phyloP scores from a whole-genome alignment of 1,140 invertebrate genomes.

The Orchestia grillus region DNA sequence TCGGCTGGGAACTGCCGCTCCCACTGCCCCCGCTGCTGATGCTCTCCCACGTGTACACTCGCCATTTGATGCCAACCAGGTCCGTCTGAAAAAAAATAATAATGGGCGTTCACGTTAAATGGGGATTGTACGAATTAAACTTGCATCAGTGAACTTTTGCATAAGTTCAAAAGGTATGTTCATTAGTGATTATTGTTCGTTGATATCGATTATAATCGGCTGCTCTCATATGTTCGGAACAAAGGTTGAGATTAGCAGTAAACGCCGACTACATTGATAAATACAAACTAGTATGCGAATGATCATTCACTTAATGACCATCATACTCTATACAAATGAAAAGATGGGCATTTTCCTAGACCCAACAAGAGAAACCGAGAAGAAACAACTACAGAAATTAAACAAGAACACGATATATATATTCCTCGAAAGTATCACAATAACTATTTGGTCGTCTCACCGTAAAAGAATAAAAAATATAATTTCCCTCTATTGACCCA shows the following conservation, averaged over 20 bases:
- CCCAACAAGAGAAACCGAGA: no score
- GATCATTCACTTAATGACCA: no score
- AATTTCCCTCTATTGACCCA: no score
- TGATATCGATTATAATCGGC: background rate
- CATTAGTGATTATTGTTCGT: background rate
- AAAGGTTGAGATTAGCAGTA: background rate
- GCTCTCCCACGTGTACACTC: conserved; percentile 76
- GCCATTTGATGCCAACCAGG: conserved; percentile 99
- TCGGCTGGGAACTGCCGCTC: conserved; percentile 70
- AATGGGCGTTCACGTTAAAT: background rate
- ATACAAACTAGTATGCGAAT: no score
- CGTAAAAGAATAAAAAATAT: no score
- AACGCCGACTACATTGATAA: background rate
- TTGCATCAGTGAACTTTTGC: no score
- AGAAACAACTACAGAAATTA: no score
- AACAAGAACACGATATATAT: no score
- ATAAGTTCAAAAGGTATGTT: background rate
- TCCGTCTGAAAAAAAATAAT: conserved; percentile 82
- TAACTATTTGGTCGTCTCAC: no score
- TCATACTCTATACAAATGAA: no score
- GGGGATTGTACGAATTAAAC: background rate
- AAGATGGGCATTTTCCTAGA: no score
- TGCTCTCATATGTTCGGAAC: background rate
- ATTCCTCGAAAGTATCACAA: no score
- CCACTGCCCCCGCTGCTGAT: conserved; percentile 68